Conservation (phyloP, 1,140 invertebrate species). For the Lordiphosa clarofinis region DNA sequence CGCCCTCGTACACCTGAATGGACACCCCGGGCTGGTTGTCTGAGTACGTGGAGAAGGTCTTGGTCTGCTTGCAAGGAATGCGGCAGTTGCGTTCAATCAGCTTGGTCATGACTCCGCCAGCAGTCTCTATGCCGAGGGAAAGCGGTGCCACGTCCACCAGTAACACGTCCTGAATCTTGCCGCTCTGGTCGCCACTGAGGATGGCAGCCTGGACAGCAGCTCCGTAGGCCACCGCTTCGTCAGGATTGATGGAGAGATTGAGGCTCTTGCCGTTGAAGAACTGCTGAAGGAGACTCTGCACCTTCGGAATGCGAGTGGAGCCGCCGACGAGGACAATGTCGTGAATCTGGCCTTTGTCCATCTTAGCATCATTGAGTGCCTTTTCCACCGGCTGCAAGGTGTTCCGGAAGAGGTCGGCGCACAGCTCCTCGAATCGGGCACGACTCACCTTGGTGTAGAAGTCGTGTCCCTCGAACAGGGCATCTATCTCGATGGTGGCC, state of each 20-base stretch:
- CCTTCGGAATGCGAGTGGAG: slow-evolving; percentile 84
- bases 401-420: slow-evolving; percentile 88
- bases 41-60: slow-evolving; percentile 85
- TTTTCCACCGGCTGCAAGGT: slow-evolving; percentile 87
- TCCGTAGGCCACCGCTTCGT: slow-evolving; percentile 88
- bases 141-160: slow-evolving; percentile 82
- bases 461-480: slow-evolving; percentile 87
- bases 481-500: slow-evolving; percentile 87
- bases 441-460: slow-evolving; percentile 92
- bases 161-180: slow-evolving; percentile 86
- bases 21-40: slow-evolving; percentile 87
- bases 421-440: slow-evolving; percentile 92
- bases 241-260: slow-evolving; percentile 88
- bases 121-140: slow-evolving; percentile 83
- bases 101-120: slow-evolving; percentile 84
- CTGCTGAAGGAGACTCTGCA: slow-evolving; percentile 83
- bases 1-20: slow-evolving; percentile 86
- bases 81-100: slow-evolving; percentile 84
- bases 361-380: slow-evolving; percentile 87
- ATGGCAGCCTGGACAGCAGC: slow-evolving; percentile 89
- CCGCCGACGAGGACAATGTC: slow-evolving; percentile 85
- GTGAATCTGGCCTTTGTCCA: slow-evolving; percentile 86
- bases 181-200: slow-evolving; percentile 85
- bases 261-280: slow-evolving; percentile 85
- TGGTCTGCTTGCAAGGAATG: slow-evolving; percentile 84